A percentile compares a stretch with the other conserved stretches of the same genome.
These are phyloP conservation scores for Papilio xuthus DNA, from an alignment of 1,140 invertebrate genomes.

Conservation along the genomic window DNA sequence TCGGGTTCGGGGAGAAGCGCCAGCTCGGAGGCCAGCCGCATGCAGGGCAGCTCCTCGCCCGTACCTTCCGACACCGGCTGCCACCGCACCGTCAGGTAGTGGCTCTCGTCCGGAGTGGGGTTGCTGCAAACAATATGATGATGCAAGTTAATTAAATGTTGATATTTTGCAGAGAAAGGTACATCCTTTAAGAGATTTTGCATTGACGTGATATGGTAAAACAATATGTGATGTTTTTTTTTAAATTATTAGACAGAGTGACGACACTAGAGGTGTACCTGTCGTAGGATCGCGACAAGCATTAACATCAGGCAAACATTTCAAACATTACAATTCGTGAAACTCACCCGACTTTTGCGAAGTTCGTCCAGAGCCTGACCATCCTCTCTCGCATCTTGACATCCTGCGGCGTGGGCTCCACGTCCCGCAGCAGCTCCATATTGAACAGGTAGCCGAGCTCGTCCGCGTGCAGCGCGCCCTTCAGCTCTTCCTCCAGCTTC, in stretches of 20 bases:
- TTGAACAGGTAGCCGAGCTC: conserved; percentile 78
- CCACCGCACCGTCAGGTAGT: conserved; percentile 75
- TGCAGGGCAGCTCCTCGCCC: conserved; percentile 65
- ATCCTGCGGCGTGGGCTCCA: conserved; percentile 59
- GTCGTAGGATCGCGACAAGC: no score
- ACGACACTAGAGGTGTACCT: no score
- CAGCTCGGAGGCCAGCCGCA: conserved; percentile 72
- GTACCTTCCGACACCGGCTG: conserved; percentile 68
- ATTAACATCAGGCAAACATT: not conserved
- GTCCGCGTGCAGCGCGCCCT: conserved; percentile 67
- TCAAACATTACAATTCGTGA: not conserved
- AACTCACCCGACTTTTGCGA: conserved; percentile 80
- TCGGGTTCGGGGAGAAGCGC: conserved; percentile 65
- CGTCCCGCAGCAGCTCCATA: conserved; percentile 54
- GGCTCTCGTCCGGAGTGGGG: conserved; percentile 75
- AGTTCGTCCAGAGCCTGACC: conserved; percentile 81
- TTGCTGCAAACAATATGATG: conserved; percentile 67
- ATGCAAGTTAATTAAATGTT: not conserved
- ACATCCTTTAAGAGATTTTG: no score
- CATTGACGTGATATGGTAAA: no score
- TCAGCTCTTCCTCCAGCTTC: conserved; percentile 44
- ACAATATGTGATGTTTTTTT: no score
- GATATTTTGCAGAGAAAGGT: no score
- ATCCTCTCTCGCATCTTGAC: conserved; percentile 70
- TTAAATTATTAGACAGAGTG: no score